These are phyloP conservation scores for Australoheros facetus DNA, from an alignment of 2,797 vertebrate species.

Conservation along the genomic window DNA sequence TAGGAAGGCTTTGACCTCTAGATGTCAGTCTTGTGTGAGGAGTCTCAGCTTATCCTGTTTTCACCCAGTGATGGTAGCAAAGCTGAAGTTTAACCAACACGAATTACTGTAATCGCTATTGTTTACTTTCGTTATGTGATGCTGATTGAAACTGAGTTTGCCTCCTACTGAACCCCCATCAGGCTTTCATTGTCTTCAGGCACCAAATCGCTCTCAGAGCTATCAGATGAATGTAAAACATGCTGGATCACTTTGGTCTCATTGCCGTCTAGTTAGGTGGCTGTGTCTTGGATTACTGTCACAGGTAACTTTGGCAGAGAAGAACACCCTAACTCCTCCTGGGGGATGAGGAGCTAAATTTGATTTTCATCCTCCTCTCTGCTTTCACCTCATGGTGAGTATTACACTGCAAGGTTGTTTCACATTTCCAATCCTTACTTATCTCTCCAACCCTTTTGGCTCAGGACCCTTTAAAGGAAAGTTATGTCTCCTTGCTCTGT, in stretches of 20 bases:
- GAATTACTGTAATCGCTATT: constrained; percentile 58
- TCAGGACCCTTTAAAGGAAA: not conserved
- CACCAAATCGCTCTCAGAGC: constrained; percentile 12
- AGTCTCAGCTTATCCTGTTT: constrained; percentile 1
- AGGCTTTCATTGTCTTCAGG: constrained; percentile 40
- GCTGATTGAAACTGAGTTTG: constrained; percentile 48
- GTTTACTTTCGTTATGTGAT: constrained; percentile 55
- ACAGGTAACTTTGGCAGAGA: constrained; percentile 26
- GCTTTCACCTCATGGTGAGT: constrained; percentile 20
- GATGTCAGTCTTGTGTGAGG: constrained; percentile 55
- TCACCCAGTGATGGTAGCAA: constrained; percentile 26
- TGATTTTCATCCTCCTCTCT: constrained; percentile 22
- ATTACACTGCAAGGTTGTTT: constrained; percentile 24
- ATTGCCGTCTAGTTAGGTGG: not conserved
- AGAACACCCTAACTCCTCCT: constrained; percentile 5
- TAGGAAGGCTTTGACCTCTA: constrained; percentile 28
- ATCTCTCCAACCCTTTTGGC: constrained; percentile 5
- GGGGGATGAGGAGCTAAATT: constrained; percentile 14
- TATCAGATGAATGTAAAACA: constrained; percentile 48
- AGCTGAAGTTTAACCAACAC: constrained; percentile 45
- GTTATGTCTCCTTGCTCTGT: constrained; percentile 3
- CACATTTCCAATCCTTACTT: constrained; percentile 23
- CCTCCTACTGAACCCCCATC: constrained; percentile 37
- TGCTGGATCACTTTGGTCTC: constrained; percentile 15
- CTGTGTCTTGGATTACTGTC: constrained; percentile 16